These are phyloP conservation scores for Diabrotica undecimpunctata DNA, from an alignment of 1,140 invertebrate species.

Conservation along the genomic window DNA sequence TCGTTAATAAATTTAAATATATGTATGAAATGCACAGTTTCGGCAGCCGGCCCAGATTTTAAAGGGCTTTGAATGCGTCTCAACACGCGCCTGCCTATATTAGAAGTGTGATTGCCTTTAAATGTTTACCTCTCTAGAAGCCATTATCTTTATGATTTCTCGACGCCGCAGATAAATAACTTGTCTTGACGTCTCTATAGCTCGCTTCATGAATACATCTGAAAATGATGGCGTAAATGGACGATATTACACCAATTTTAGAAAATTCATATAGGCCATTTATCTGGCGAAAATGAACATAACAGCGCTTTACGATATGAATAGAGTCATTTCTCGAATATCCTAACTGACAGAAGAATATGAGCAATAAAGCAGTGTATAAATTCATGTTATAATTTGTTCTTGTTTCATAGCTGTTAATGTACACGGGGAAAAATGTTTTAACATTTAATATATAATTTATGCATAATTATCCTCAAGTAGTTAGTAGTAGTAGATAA, in stretches of 20 bases:
- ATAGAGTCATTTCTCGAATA: not conserved
- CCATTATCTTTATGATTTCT: conserved; percentile 20
- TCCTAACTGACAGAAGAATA: not conserved
- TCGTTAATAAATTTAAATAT: too few relatives aligned
- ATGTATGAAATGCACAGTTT: too few relatives aligned
- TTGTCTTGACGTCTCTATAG: conserved; percentile 16
- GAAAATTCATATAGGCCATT: conserved; percentile 16
- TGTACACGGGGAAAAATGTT: too few relatives aligned
- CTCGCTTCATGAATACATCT: conserved; percentile 14
- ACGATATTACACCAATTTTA: conserved; percentile 18
- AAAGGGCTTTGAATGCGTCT: not conserved
- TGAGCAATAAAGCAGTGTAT: not conserved
- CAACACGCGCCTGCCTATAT: conserved; percentile 5
- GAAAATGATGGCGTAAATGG: conserved; percentile 11
- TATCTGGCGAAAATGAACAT: conserved; percentile 5
- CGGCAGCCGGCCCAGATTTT: too few relatives aligned
- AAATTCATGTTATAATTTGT: too few relatives aligned
- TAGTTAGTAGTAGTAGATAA: too few relatives aligned
- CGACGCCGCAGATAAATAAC: conserved; percentile 18
- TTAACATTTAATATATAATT: too few relatives aligned
- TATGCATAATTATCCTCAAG: too few relatives aligned
- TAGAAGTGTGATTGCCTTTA: conserved; percentile 11
- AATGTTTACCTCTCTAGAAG: conserved; percentile 14
- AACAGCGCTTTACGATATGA: conserved; percentile 2
- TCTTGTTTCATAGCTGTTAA: too few relatives aligned